phyloP scores from a whole-genome alignment of 2,888 invertebrate species.

The Altica lythri region DNA sequence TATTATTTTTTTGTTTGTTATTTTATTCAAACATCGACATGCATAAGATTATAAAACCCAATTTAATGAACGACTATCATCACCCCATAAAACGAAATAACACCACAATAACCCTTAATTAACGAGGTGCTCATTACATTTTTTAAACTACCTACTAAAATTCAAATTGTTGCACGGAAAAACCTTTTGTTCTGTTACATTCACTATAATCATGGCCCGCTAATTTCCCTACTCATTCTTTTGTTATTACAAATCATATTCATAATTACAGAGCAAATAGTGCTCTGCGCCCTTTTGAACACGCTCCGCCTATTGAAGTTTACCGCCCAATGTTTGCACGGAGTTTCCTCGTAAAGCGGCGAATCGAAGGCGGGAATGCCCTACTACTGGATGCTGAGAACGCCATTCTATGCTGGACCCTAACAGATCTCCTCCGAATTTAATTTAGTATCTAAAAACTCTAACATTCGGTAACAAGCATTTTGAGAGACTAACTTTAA shows the following conservation, averaged over 20 bases:
- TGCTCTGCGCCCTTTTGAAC: constrained; percentile 44
- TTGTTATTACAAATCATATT: constrained; percentile 59
- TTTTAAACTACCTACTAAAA: constrained; percentile 54
- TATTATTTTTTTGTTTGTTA: too few relatives aligned
- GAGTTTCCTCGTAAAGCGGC: constrained; percentile 27
- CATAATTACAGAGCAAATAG: constrained; percentile 60
- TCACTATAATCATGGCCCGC: constrained; percentile 55
- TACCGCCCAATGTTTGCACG: constrained; percentile 36
- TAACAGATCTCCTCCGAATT: constrained; percentile 37
- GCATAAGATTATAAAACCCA: too few relatives aligned
- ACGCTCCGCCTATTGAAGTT: constrained; percentile 36
- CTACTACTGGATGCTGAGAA: constrained; percentile 38
- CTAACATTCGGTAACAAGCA: constrained; percentile 38
- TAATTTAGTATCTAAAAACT: constrained; percentile 39
- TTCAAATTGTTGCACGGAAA: constrained; percentile 57
- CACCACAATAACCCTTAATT: constrained; percentile 50
- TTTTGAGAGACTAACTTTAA: background rate
- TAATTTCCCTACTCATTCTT: constrained; percentile 55
- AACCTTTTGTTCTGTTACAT: constrained; percentile 53
- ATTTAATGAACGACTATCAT: background rate
- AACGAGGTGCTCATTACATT: constrained; percentile 51
- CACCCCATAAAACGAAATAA: constrained; percentile 39
- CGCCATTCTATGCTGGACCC: constrained; percentile 46
- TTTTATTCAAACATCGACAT: too few relatives aligned
- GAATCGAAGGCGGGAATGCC: constrained; percentile 41